Evolutionary conservation across 2,113 vertebrate species (phyloP).

Genomic region (Pomatostomus ruficeps): DNA sequence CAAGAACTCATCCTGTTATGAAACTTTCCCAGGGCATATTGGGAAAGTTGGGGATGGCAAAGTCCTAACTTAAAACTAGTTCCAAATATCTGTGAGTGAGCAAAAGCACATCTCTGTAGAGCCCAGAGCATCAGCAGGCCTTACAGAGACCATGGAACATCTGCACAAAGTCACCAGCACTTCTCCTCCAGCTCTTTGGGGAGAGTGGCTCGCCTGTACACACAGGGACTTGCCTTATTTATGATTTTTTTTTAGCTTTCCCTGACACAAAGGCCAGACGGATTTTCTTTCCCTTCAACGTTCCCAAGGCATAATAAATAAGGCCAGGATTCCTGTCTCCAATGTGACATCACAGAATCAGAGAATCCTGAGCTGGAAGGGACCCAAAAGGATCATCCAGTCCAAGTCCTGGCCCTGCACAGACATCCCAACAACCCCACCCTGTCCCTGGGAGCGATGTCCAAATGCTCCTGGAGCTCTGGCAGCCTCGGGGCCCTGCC

Average conservation of each 20-base stretch:
- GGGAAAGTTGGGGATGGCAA: neutral
- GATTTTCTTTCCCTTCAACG: neutral
- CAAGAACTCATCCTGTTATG: neutral
- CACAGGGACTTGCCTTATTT: neutral
- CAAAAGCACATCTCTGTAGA: neutral
- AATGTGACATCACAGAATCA: neutral
- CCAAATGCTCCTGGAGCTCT: neutral
- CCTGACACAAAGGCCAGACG: neutral
- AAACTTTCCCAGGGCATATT: neutral
- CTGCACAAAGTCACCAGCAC: neutral
- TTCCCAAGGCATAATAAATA: neutral
- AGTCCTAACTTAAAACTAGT: neutral
- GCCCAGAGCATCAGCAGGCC: neutral
- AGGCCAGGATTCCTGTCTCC: neutral
- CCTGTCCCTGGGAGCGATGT: fast-evolving
- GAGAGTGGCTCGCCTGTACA: neutral
- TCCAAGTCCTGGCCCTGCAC: neutral
- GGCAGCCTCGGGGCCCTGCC: neutral
- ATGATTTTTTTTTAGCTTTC: neutral
- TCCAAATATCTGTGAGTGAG: neutral
- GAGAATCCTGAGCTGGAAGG: neutral
- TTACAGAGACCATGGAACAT: neutral
- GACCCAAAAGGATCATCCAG: neutral
- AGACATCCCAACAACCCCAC: neutral
- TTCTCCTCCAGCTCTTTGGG: neutral